These are phyloP conservation scores for Dynastes grantii DNA, from an alignment of 2,888 invertebrate species.

Conservation along the genomic window DNA sequence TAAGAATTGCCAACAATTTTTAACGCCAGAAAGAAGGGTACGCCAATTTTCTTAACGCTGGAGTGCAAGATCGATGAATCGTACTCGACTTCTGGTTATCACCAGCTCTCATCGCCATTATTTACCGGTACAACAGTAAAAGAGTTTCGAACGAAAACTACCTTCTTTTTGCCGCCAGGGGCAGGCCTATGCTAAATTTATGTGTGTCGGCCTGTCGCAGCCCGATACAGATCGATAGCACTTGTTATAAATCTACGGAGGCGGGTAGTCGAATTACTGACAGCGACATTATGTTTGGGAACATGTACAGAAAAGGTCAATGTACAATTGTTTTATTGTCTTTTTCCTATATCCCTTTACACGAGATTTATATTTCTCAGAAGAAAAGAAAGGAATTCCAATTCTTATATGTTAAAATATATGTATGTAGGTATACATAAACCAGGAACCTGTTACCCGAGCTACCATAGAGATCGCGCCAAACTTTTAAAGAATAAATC, in stretches of 20 bases:
- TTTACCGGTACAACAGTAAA: slow-evolving; percentile 63
- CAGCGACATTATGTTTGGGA: slow-evolving; percentile 53
- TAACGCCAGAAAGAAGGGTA: slow-evolving; percentile 14
- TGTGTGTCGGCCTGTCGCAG: slow-evolving; percentile 58
- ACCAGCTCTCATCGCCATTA: slow-evolving; percentile 63
- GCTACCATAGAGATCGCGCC: not conserved
- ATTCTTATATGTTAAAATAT: slow-evolving; percentile 33
- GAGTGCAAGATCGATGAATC: slow-evolving; percentile 57
- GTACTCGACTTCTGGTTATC: slow-evolving; percentile 61
- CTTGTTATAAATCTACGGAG: slow-evolving; percentile 61
- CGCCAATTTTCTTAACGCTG: slow-evolving; percentile 31
- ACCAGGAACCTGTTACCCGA: slow-evolving; percentile 36
- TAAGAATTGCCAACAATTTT: slow-evolving; percentile 39
- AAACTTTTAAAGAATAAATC: not conserved
- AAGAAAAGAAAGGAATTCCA: slow-evolving; percentile 17
- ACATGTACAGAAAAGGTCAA: slow-evolving; percentile 54
- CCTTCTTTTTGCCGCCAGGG: slow-evolving; percentile 61
- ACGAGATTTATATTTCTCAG: slow-evolving; percentile 47
- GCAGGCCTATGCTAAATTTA: slow-evolving; percentile 60
- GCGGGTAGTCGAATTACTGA: slow-evolving; percentile 58
- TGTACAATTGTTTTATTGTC: slow-evolving; percentile 54
- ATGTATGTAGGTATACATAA: not conserved
- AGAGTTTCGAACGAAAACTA: slow-evolving; percentile 59
- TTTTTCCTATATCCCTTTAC: slow-evolving; percentile 44
- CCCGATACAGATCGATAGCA: slow-evolving; percentile 59